Evolutionary conservation across 2,113 vertebrate genomes (phyloP).

Genomic region (Paramisgurnus dabryanus): DNA sequence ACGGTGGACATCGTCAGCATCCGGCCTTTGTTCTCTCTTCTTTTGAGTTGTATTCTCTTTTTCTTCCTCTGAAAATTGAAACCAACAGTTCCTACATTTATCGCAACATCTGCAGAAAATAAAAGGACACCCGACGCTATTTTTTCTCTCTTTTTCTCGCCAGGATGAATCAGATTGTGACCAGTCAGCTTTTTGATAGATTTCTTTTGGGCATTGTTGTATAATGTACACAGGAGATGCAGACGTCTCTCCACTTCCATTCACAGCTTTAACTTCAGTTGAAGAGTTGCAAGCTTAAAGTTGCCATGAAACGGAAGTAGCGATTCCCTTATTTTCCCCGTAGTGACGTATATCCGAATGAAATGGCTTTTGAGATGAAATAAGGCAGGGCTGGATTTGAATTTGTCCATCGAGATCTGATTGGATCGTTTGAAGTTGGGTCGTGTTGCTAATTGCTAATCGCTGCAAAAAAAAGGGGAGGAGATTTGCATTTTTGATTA

Average conservation of each 20-base stretch:
- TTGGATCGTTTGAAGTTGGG: too few relatives aligned
- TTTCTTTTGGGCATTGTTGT: slow-evolving; percentile 45
- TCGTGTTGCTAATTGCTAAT: too few relatives aligned
- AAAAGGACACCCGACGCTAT: slow-evolving; percentile 22
- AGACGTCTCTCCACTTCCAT: slow-evolving; percentile 6
- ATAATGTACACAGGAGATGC: slow-evolving; percentile 22
- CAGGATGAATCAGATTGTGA: slow-evolving; percentile 39
- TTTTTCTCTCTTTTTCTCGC: slow-evolving; percentile 14
- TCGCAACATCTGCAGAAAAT: slow-evolving; percentile 50
- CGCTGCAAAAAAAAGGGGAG: too few relatives aligned
- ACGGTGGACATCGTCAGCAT: slow-evolving; percentile 24
- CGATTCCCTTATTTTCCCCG: too few relatives aligned
- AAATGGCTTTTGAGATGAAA: too few relatives aligned
- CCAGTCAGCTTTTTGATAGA: slow-evolving; percentile 53
- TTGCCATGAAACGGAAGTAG: too few relatives aligned
- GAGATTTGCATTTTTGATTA: too few relatives aligned
- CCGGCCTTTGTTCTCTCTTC: slow-evolving; percentile 20
- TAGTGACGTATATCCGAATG: too few relatives aligned
- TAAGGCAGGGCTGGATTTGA: too few relatives aligned
- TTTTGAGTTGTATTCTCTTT: neutral
- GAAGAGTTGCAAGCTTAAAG: slow-evolving; percentile 26
- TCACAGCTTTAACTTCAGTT: slow-evolving; percentile 39
- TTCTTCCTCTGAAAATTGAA: slow-evolving; percentile 44
- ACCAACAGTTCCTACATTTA: slow-evolving; percentile 43
- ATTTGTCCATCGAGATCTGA: too few relatives aligned